Conservation (phyloP, 2,888 invertebrate species). For the Cosmopolites sordidus region DNA sequence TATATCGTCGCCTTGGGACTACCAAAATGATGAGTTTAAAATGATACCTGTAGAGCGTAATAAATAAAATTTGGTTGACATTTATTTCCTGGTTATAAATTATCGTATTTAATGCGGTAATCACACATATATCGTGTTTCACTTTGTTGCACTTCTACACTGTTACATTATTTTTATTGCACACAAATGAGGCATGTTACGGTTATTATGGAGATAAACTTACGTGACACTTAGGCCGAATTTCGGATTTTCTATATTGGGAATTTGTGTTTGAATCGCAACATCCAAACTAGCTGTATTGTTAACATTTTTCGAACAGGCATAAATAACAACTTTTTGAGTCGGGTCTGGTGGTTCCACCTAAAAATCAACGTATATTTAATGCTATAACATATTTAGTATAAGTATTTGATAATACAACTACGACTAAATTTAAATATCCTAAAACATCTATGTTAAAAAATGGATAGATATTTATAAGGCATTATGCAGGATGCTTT, state of each 20-base stretch:
- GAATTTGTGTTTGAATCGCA: constrained; percentile 42
- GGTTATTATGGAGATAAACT: constrained; percentile 2
- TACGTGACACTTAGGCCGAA: constrained; percentile 31
- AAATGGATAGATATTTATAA: too few relatives aligned
- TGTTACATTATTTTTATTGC: constrained; percentile 5
- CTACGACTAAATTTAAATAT: too few relatives aligned
- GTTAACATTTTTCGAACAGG: constrained; percentile 33
- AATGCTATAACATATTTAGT: too few relatives aligned
- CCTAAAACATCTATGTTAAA: background rate
- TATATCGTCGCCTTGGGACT: constrained; percentile 16
- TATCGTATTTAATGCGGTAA: constrained; percentile 10
- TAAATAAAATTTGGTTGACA: constrained; percentile 23
- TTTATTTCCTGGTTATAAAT: constrained; percentile 19
- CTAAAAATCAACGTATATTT: constrained; percentile 34
- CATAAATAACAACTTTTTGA: constrained; percentile 35
- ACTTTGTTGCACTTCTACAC: constrained; percentile 12
- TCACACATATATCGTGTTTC: constrained; percentile 12
- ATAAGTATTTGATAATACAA: too few relatives aligned
- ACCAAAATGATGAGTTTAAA: constrained; percentile 18
- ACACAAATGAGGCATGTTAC: background rate
- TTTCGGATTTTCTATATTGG: constrained; percentile 41
- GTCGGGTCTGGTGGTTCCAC: constrained; percentile 41
- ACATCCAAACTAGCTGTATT: constrained; percentile 38
- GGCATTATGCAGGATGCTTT: too few relatives aligned
- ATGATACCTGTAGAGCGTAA: constrained; percentile 17